Conservation (phyloP, 2,888 invertebrate genomes). For the Ormyrus pomaceus region DNA sequence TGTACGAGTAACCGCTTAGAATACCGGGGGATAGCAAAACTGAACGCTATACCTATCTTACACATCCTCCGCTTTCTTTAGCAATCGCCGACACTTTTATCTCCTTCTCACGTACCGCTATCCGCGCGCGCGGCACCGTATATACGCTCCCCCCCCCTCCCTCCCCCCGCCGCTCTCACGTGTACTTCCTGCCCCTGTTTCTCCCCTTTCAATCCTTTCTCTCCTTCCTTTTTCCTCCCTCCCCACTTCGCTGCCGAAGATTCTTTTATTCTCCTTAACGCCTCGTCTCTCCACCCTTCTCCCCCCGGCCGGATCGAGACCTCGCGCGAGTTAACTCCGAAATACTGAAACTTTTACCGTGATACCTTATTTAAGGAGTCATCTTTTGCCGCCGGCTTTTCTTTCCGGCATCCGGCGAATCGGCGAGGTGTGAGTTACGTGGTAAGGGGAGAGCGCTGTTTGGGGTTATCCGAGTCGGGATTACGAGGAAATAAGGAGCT, state of each 20-base stretch:
- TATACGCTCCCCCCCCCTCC: neutral
- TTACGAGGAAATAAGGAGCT: no score
- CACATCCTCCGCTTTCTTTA: neutral
- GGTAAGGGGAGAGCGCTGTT: no score
- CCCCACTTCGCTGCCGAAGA: neutral
- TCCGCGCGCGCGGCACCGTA: neutral
- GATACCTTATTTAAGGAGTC: neutral
- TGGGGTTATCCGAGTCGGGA: no score
- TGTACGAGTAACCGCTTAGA: neutral
- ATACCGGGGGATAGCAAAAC: neutral
- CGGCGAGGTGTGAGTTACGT: no score
- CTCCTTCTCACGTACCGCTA: neutral
- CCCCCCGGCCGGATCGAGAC: neutral
- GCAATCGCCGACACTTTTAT: conserved; percentile 17
- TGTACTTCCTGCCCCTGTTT: conserved; percentile 13
- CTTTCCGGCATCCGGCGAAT: no score
- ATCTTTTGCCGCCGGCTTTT: no score
- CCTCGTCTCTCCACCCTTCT: neutral
- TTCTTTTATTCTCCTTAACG: neutral
- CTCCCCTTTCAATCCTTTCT: neutral
- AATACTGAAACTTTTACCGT: neutral
- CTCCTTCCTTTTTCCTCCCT: neutral
- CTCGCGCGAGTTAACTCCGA: neutral
- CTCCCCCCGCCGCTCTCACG: neutral
- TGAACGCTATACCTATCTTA: neutral